Evolutionary conservation across 1,140 invertebrate genomes (phyloP).

Genomic region (Lepidotrigona ventralis): DNA sequence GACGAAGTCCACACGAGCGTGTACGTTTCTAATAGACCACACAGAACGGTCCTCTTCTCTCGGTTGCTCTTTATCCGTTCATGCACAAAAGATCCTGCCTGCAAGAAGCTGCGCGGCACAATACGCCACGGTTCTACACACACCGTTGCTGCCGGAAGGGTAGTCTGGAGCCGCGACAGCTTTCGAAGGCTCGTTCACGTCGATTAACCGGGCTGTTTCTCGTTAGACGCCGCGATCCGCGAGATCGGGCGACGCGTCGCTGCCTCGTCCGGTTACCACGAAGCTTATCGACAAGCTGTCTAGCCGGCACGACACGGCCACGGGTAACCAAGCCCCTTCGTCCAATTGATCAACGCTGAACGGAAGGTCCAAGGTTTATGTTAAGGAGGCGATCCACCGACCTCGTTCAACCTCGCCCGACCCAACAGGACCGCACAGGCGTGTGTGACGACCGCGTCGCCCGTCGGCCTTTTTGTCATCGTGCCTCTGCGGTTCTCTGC

Average conservation of each 20-base stretch:
- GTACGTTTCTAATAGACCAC: neutral
- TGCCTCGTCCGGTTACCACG: neutral
- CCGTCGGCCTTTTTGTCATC: conserved; percentile 72
- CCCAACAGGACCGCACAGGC: conserved; percentile 13
- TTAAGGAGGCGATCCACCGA: conserved; percentile 59
- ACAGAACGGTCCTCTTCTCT: neutral
- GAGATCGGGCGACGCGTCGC: neutral
- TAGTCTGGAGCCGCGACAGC: conserved; percentile 22
- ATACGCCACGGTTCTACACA: conserved; percentile 1
- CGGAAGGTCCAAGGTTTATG: conserved; percentile 58
- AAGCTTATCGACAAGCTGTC: conserved; percentile 60
- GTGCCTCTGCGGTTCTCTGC: conserved; percentile 56
- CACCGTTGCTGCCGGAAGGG: neutral
- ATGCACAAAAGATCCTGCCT: neutral
- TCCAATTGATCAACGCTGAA: conserved; percentile 41
- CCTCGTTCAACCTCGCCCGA: conserved; percentile 40
- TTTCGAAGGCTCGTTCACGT: conserved; percentile 24
- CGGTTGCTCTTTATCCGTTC: neutral
- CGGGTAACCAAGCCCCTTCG: conserved; percentile 37
- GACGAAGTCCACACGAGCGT: neutral
- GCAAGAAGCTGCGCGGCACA: neutral
- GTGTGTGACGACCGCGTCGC: conserved; percentile 31
- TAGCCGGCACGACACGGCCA: conserved; percentile 22
- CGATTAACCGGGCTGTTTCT: conserved; percentile 26
- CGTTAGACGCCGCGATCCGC: conserved; percentile 16